Percentiles rank a stretch among this genome's conserved stretches.
These are phyloP conservation scores for Scarus forsteni DNA, from an alignment of 2,797 vertebrate species.

Conservation along the genomic window DNA sequence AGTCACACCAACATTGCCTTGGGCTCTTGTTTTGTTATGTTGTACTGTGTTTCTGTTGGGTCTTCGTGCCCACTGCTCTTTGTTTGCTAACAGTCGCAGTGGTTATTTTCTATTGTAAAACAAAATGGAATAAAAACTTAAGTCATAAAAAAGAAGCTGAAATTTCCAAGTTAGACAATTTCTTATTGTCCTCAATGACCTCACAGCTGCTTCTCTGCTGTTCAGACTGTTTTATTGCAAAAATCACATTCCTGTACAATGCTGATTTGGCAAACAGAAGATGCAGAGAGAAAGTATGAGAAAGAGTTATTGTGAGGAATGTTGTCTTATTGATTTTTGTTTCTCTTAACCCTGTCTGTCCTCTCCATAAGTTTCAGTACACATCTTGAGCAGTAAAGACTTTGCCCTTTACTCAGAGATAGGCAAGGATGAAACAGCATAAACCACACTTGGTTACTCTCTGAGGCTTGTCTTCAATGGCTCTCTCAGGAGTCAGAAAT, in stretches of 20 bases:
- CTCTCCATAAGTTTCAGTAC: conserved; percentile 28
- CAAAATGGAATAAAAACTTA: too few species aligned
- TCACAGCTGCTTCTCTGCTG: neutral
- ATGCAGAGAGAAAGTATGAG: conserved; percentile 5
- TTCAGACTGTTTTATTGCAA: conserved; percentile 15
- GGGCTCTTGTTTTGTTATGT: too few species aligned
- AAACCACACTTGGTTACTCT: conserved; percentile 31
- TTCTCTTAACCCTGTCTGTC: conserved; percentile 30
- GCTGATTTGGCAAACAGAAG: neutral
- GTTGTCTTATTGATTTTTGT: conserved; percentile 25
- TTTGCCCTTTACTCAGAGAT: conserved; percentile 29
- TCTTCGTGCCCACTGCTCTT: too few species aligned
- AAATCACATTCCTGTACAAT: conserved; percentile 4
- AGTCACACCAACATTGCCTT: too few species aligned
- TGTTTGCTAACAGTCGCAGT: too few species aligned
- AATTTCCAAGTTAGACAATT: too few species aligned
- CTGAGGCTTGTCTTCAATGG: conserved; percentile 31
- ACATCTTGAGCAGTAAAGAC: conserved; percentile 46
- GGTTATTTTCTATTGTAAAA: too few species aligned
- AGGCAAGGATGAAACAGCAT: conserved; percentile 49
- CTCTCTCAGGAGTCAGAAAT: conserved; percentile 29
- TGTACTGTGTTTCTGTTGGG: too few species aligned
- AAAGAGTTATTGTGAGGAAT: neutral
- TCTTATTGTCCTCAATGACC: too few species aligned
- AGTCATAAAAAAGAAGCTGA: too few species aligned